Evolutionary conservation across 2,113 vertebrate species (phyloP).

Genomic region (Ranitomeya variabilis): DNA sequence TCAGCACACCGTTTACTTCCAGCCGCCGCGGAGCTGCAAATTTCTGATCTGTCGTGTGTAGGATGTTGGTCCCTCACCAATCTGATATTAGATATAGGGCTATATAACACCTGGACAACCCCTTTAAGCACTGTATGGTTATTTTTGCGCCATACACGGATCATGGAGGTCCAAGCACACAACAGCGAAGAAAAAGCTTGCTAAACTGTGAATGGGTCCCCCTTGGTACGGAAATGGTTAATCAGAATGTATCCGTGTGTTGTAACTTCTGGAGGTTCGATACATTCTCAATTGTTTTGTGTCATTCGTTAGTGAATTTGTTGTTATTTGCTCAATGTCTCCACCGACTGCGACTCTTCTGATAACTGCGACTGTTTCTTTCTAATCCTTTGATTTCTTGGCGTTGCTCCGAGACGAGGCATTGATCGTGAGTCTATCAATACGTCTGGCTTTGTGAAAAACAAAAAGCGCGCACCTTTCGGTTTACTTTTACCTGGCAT

Average conservation of each 20-base stretch:
- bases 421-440: constrained; percentile 32
- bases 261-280: background rate
- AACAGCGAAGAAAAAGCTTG: background rate
- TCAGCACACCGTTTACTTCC: too few species aligned
- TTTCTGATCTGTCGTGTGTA: too few species aligned
- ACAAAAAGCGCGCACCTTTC: background rate
- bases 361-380: background rate
- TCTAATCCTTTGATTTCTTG: background rate
- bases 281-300: background rate
- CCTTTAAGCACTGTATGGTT: too few species aligned
- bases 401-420: background rate
- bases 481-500: background rate
- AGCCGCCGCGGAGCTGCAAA: too few species aligned
- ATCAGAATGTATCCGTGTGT: too few species aligned
- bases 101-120: too few species aligned
- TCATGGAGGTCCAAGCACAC: background rate
- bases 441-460: constrained; percentile 24
- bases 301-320: background rate
- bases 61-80: too few species aligned
- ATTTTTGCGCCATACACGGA: too few species aligned
- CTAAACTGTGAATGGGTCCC: too few species aligned
- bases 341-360: background rate
- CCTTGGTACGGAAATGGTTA: too few species aligned
- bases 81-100: too few species aligned
- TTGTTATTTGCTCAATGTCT: background rate